Base-by-base conservation (phyloP, 2,888 invertebrate genomes). In the Unio delphinus region DNA sequence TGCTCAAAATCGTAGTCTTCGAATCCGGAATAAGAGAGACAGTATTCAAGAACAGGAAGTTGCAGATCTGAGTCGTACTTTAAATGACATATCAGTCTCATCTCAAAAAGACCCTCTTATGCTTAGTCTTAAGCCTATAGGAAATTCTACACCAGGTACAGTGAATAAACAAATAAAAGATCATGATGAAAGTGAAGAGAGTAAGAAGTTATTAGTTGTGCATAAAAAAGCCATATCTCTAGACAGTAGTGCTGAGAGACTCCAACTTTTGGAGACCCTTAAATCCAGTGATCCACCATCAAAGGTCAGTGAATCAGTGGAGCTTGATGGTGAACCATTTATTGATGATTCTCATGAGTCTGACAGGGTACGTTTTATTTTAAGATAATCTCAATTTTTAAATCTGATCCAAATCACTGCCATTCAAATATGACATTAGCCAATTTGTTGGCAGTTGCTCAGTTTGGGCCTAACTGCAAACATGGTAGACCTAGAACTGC, bases 281-380 rank as follows among this genome's bases (percentile, higher is more conserved):
- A 74, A 77, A 69, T 65, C 61, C 18, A 73, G 61, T 26, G 76
- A 77, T 59, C 68, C 72, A 20, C 70, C 75, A 17, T 60, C 67
- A 18, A 75, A 74, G 23, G 72, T 73, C 26, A 63, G 61, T n/a
- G 70, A 63, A n/a, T 70, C 73, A n/a, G 34, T 58, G n/a, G 76
- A 74, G 65, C 68, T 64, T 57, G 72, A 75, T 56, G 55, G 59
- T 5, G 79, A 80, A 6, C 75, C 75, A 30, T 74, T 75, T 58
- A 75, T 76, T 23, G 79, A 80, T 34, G 74, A 73, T 18, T 65
- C 58, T 60, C 74, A 74, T 64, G 76, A 78, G 64, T 77, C 79
- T n/a, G 82, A 80, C 30, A 30, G 30, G 28, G 20, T 28, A 30
- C 0, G 30, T 15, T 63, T 23, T n/a, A 34, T 55, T 28, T 57